Conservation (phyloP, 2,113 vertebrate genomes). For the Sebastes schlegelii region DNA sequence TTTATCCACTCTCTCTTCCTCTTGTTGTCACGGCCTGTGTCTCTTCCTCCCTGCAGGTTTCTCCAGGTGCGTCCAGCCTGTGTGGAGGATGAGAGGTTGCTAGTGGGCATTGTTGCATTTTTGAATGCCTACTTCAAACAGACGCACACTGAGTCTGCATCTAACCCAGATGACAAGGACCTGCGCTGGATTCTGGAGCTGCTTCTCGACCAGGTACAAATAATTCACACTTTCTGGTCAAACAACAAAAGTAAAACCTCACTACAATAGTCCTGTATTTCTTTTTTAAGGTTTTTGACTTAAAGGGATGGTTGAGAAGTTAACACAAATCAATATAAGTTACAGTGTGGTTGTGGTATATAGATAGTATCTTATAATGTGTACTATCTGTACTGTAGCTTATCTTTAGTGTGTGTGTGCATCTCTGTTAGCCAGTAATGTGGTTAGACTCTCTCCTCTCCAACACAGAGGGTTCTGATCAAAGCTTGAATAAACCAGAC, state of each 20-base stretch:
- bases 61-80: conserved; percentile 93
- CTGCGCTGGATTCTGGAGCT: conserved; percentile 92
- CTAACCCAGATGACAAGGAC: conserved; percentile 79
- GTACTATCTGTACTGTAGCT: no score
- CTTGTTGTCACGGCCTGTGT: conserved; percentile 9
- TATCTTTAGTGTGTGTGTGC: conserved; percentile 17
- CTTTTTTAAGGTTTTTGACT: neutral
- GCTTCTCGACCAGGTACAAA: conserved; percentile 88
- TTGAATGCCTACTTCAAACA: conserved; percentile 89
- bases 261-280: neutral
- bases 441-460: conserved; percentile 41
- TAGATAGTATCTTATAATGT: neutral
- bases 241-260: conserved; percentile 29
- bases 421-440: conserved; percentile 49
- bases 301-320: neutral
- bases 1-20: conserved; percentile 8
- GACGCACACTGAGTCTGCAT: conserved; percentile 67
- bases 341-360: neutral
- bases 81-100: conserved; percentile 92
- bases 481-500: conserved; percentile 59
- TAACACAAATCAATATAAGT: neutral
- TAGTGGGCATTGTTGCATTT: conserved; percentile 91
- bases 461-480: conserved; percentile 48
- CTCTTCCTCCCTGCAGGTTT: conserved; percentile 85
- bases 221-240: conserved; percentile 28